phyloP scores from a whole-genome alignment of 2,888 invertebrate species.

The Sipha maydis region DNA sequence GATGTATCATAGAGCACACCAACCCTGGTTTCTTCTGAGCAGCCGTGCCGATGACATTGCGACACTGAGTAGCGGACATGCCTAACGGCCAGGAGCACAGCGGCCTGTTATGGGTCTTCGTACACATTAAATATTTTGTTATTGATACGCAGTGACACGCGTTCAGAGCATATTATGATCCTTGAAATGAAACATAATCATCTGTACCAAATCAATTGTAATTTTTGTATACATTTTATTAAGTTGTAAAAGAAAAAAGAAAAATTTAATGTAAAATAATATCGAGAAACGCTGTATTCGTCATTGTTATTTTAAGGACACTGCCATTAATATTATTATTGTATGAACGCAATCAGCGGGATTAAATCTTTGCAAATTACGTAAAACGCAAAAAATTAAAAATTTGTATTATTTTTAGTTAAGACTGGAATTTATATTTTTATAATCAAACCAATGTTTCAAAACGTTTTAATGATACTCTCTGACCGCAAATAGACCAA shows the following conservation, averaged over 20 bases:
- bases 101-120: too few relatives aligned
- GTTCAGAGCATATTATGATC: too few relatives aligned
- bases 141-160: too few relatives aligned
- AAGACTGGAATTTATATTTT: conserved; percentile 25
- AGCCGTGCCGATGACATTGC: neutral
- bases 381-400: neutral
- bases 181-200: too few relatives aligned
- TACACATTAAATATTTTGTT: too few relatives aligned
- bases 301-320: neutral
- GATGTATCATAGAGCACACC: conserved; percentile 94
- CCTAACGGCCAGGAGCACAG: too few relatives aligned
- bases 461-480: neutral
- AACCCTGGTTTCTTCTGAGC: conserved; percentile 88
- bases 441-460: neutral
- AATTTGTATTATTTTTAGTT: neutral
- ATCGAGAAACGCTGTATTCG: neutral
- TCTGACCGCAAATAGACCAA: neutral
- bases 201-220: too few relatives aligned
- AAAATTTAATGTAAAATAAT: too few relatives aligned
- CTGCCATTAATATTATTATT: conserved; percentile 10
- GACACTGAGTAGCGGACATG: neutral
- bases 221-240: too few relatives aligned
- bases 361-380: too few relatives aligned
- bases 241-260: too few relatives aligned
- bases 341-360: neutral